Base-by-base conservation (phyloP, 2,888 invertebrate species). In the Ochropleura plecta region DNA sequence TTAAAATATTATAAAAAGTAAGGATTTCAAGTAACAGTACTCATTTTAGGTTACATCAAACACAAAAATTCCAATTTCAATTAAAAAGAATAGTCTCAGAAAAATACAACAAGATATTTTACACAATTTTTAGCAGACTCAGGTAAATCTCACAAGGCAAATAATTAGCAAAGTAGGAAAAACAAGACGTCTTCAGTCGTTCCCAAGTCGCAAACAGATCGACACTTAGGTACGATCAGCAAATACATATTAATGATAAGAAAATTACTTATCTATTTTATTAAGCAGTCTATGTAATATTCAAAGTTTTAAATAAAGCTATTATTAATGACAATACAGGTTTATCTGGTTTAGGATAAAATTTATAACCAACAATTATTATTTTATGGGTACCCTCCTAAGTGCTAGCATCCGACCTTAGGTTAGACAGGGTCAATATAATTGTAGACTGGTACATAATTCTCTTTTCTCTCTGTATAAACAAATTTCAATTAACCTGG, bases 401-500 rank as follows among this genome's bases (percentile, higher is more conserved):
- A 87, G 83, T 82, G 88, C 84, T 82, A 82, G 82, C 86, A 84
- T 83, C 79, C 82, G 89, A 90, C 91, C 83, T 79, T 53, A 79
- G 89, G 90, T 91, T 87, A 81, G 88, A 86, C 86, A 83, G 85
- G 94, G 93, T 94, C 93, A 93, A 91, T 90, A 91, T 92, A 92
- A 93, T 91, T 90, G 91, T 93, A 90, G 87, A 92, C 91, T 90
- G 91, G 86, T 89, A 88, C n/a, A 82, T 88, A 90, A 92, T 93
- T 92, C 90, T 89, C 92, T 90, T 89, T 89, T 86, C 89, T 92
- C 91, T 91, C 89, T 90, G 86, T 90, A 88, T 90, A 93, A 92
- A 94, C 91, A 94, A 95, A 94, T 95, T 95, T 95, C 95, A 95
- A 95, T 96, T 95, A 95, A 92, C 91, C 88, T 76, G 83, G 85